phyloP scores from a whole-genome alignment of 37 sponge, comb jelly and placozoan genomes.

The Bolinopsis microptera region DNA sequence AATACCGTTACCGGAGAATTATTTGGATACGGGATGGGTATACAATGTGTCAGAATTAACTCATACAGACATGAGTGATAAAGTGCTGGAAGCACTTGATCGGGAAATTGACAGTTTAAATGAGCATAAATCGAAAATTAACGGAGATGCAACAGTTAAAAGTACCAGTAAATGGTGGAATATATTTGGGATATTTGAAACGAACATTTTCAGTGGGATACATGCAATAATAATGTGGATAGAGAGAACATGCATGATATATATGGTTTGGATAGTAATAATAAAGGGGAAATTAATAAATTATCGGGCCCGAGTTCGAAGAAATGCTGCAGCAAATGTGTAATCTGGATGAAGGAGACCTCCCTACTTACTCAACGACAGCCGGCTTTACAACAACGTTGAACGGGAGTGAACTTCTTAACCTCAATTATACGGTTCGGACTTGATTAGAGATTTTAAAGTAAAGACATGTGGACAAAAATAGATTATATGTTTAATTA shows the following conservation, averaged over 20 bases:
- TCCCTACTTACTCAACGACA: neutral
- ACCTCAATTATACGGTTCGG: neutral
- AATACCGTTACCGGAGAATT: slow-evolving; percentile 5
- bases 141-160: neutral
- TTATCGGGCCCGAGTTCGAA: slow-evolving; percentile 11
- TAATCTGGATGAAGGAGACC: neutral
- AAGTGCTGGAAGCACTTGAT: neutral
- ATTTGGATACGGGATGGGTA: slow-evolving; percentile 40
- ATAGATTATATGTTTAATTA: slow-evolving; percentile 36
- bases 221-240: slow-evolving; percentile 25
- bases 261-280: slow-evolving; percentile 4
- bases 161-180: slow-evolving; percentile 43
- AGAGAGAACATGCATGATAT: neutral
- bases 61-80: slow-evolving; percentile 10
- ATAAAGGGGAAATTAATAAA: slow-evolving; percentile 38
- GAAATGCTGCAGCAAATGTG: neutral
- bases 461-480: neutral
- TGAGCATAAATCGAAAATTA: neutral
- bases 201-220: slow-evolving; percentile 5
- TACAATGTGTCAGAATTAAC: slow-evolving; percentile 47
- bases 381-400: neutral
- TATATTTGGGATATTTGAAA: slow-evolving; percentile 25
- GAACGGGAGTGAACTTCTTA: neutral
- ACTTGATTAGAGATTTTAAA: slow-evolving; percentile 25
- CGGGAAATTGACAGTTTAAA: neutral